phyloP scores from a whole-genome alignment of 2,113 vertebrate genomes.

The Bolborhynchus lineola region DNA sequence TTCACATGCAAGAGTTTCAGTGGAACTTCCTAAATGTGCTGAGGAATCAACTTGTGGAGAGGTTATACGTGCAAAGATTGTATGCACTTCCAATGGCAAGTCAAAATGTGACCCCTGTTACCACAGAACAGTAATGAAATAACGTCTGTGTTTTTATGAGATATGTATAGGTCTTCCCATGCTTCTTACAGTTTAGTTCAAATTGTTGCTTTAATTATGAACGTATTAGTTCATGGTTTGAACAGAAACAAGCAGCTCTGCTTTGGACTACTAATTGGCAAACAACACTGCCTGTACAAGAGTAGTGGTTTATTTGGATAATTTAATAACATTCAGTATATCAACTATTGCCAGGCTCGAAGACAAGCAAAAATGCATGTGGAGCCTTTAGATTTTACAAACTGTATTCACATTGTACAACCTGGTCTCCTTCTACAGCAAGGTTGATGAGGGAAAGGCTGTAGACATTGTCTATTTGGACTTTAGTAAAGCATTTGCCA shows the following conservation, averaged over 20 bases:
- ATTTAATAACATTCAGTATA: not conserved
- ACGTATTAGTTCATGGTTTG: not conserved
- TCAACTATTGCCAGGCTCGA: not conserved
- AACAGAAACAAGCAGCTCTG: not conserved
- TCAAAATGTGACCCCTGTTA: not conserved
- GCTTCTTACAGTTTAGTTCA: not conserved
- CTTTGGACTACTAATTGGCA: not conserved
- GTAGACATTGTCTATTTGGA: not conserved
- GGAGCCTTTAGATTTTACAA: not conserved
- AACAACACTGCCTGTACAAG: not conserved
- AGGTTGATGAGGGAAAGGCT: not conserved
- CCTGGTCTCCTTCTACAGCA: not conserved
- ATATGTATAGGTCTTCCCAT: not conserved
- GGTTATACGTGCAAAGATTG: not conserved
- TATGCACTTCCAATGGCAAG: rapidly evolving
- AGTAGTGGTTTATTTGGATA: not conserved
- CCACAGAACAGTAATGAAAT: not conserved
- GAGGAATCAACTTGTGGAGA: not conserved
- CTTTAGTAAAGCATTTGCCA: not conserved
- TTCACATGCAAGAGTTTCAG: not conserved
- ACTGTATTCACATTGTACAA: not conserved
- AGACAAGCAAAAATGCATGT: not conserved
- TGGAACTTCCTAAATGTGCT: not conserved
- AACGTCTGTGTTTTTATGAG: not conserved
- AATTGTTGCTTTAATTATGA: conserved; percentile 17